Conservation (phyloP, 2,797 vertebrate species). For the Periophthalmus magnuspinnatus region DNA sequence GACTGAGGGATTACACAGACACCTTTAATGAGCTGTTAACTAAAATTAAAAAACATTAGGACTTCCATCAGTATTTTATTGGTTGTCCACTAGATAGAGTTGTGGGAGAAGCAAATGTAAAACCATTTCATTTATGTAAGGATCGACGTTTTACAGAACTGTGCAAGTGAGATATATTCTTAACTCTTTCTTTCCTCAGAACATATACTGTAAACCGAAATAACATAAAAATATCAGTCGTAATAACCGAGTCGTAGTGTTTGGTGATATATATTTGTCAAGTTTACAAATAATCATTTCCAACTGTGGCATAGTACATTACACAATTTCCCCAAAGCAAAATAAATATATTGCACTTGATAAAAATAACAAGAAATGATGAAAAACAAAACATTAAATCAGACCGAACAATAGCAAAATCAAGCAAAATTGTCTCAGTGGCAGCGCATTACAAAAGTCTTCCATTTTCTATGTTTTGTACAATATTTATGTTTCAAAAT, state of each 20-base stretch:
- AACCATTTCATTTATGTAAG: background rate
- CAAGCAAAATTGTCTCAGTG: conserved; percentile 64
- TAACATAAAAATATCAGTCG: conserved; percentile 3
- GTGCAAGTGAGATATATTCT: background rate
- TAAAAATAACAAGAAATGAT: conserved; percentile 81
- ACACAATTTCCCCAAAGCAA: conserved; percentile 90
- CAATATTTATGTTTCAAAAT: conserved; percentile 20
- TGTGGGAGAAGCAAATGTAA: conserved; percentile 4
- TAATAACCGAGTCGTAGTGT: conserved; percentile 36
- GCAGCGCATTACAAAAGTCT: conserved; percentile 59
- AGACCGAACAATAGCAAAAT: conserved; percentile 41
- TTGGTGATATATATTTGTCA: conserved; percentile 80
- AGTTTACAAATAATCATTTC: conserved; percentile 89
- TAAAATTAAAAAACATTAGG: background rate
- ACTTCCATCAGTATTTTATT: background rate
- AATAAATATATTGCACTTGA: conserved; percentile 99
- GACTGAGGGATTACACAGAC: no score
- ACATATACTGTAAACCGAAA: background rate
- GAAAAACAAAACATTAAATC: conserved; percentile 43
- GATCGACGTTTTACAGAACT: background rate
- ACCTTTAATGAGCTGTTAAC: no score
- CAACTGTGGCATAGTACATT: conserved; percentile 90
- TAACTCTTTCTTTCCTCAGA: background rate
- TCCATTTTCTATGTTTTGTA: conserved; percentile 54
- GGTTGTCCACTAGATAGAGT: conserved; percentile 35